These are phyloP conservation scores for Nematolebias whitei DNA, from an alignment of 2,113 vertebrate genomes.

Conservation along the genomic window DNA sequence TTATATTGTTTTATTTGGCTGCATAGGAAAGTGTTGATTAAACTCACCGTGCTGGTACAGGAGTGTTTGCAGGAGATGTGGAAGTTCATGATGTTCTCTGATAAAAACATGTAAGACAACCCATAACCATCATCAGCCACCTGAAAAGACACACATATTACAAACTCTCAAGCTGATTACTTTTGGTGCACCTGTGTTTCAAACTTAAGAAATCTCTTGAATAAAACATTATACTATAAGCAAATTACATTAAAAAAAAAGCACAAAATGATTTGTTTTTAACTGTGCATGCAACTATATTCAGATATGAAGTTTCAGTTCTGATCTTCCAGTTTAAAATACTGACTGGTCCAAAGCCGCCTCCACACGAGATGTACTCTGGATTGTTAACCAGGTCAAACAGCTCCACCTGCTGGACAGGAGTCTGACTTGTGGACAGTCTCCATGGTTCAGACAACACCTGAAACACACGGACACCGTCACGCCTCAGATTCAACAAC, in stretches of 20 bases:
- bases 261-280: not conserved
- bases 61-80: slow-evolving; percentile 90
- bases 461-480: slow-evolving; percentile 62
- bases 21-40: not conserved
- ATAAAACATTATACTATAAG: no score
- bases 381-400: slow-evolving; percentile 87
- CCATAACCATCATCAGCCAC: slow-evolving; percentile 90
- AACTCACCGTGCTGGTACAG: slow-evolving; percentile 85
- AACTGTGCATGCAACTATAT: no score
- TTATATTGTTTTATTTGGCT: not conserved
- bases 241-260: not conserved
- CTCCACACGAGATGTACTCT: slow-evolving; percentile 88
- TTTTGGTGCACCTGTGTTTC: no score
- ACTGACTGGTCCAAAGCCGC: slow-evolving; percentile 92
- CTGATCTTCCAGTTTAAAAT: not conserved
- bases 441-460: slow-evolving; percentile 88
- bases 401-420: slow-evolving; percentile 85
- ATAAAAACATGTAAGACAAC: slow-evolving; percentile 86
- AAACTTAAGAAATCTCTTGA: not conserved
- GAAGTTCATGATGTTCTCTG: slow-evolving; percentile 85
- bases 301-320: no score
- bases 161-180: not conserved
- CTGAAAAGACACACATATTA: slow-evolving; percentile 59
- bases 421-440: slow-evolving; percentile 89
- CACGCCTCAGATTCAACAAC: not conserved